These are phyloP conservation scores for Plebejus melissa DNA, from an alignment of 2,888 invertebrate species.

Conservation along the genomic window DNA sequence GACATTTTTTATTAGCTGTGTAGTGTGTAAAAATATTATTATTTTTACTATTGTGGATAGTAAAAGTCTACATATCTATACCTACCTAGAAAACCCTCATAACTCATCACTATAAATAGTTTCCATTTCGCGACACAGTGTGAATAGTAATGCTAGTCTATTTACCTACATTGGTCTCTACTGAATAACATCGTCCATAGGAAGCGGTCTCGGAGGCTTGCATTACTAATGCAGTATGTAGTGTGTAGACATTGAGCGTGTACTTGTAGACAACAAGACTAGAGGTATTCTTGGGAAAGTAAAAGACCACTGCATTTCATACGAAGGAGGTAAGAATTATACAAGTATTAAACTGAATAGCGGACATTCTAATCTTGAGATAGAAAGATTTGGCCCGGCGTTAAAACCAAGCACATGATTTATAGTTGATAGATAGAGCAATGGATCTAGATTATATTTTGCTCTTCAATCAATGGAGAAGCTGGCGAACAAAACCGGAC, in stretches of 20 bases:
- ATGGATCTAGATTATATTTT: not conserved
- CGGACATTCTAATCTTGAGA: no score
- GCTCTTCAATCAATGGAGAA: not conserved
- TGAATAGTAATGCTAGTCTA: slow-evolving; percentile 18
- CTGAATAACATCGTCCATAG: slow-evolving; percentile 15
- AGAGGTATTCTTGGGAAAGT: not conserved
- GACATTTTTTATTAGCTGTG: no score
- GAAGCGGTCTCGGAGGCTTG: slow-evolving; percentile 1
- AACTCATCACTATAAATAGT: slow-evolving; percentile 11
- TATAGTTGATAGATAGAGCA: not conserved
- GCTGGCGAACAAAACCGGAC: no score
- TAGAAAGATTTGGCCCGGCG: not conserved
- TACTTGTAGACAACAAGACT: not conserved
- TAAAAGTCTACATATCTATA: not conserved
- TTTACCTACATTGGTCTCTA: slow-evolving; percentile 22
- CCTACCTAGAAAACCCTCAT: not conserved
- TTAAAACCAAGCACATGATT: no score
- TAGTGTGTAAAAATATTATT: no score
- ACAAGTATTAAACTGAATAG: no score
- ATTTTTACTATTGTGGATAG: no score
- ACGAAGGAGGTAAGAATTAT: not conserved
- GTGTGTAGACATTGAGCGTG: not conserved
- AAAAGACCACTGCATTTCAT: not conserved
- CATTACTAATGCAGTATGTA: not conserved
- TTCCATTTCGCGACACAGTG: slow-evolving; percentile 2